Base-by-base conservation (phyloP, 2,113 vertebrate genomes). In the Vireo altiloquus region DNA sequence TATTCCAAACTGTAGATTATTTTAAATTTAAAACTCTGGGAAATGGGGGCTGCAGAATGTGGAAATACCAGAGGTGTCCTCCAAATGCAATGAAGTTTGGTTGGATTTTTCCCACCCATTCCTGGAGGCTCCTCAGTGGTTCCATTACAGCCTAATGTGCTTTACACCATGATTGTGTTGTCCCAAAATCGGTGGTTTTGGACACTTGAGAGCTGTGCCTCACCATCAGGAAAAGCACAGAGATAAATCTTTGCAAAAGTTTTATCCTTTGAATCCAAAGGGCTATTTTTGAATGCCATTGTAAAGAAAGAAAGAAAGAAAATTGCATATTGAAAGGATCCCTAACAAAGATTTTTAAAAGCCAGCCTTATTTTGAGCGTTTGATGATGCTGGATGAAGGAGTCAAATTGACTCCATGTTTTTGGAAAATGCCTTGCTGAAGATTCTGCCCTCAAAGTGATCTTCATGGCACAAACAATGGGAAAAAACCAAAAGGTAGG, bases 131-230 rank as follows among this genome's bases (percentile, higher is more conserved):
- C 2, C 0, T 37, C 0, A 2, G 16, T 61, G 68, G 28, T 59
- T 68, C 83, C 61, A 18, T 10, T 10, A 39, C 39, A 77, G 39
- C 60, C 28, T 47, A 30, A 50, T 0, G 2, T 54, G 7, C 13
- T 93, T 87, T 52, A 56, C 25, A 33, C 24, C 3, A 11, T n/a
- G 50, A 39, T 0, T 13, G 31, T 50, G 21, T 11, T 59, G 59
- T 44, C 68, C 37, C 33, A 37, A 81, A 65, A 33, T 23, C 0
- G 0, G 27, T 13, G 11, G 0, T 59, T 69, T 70, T 44, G 6
- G 31, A 15, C 31, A 3, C 22, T 40, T 47, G 33, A 56, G 57
- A 59, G 61, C 19, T 6, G 8, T 21, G 9, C 54, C 15, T 49
- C 44, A 40, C 8, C 49, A 61, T 12, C 39, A 52, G 35, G 25